Evolutionary conservation across 2,113 vertebrate species (phyloP).

Genomic region (Pyxicephalus adspersus): DNA sequence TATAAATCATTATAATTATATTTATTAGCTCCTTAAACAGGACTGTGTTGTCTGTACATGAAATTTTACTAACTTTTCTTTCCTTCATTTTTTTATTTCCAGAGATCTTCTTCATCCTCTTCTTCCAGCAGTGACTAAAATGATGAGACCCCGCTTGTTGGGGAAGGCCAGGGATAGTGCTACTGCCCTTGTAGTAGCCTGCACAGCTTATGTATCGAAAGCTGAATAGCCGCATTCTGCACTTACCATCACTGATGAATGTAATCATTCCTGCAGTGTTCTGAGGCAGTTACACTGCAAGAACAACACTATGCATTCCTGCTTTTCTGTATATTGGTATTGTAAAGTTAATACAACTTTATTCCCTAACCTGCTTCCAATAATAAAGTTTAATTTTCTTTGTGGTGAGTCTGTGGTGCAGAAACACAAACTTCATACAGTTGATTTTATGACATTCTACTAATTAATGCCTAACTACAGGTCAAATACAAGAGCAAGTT

Average conservation of each 20-base stretch:
- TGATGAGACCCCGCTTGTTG: background rate
- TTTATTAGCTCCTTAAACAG: too few species aligned
- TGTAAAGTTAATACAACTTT: background rate
- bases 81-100: conserved; percentile 18
- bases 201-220: background rate
- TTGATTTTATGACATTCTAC: too few species aligned
- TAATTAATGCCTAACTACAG: too few species aligned
- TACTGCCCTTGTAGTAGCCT: conserved; percentile 25
- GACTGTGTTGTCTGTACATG: too few species aligned
- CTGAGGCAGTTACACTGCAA: background rate
- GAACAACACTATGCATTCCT: background rate
- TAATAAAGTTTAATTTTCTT: conserved; percentile 42
- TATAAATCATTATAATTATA: too few species aligned
- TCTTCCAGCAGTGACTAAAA: conserved; percentile 47
- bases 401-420: background rate
- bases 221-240: conserved; percentile 2
- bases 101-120: conserved; percentile 42
- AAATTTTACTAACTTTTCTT: background rate
- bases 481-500: too few species aligned
- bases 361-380: conserved; percentile 34
- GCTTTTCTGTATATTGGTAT: background rate
- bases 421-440: too few species aligned
- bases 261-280: background rate
- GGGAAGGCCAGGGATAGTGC: background rate
- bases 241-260: background rate